Percentiles rank a stretch among this genome's conserved stretches.
These are phyloP conservation scores for Scortum barcoo DNA, from an alignment of 2,113 vertebrate species.

Conservation along the genomic window DNA sequence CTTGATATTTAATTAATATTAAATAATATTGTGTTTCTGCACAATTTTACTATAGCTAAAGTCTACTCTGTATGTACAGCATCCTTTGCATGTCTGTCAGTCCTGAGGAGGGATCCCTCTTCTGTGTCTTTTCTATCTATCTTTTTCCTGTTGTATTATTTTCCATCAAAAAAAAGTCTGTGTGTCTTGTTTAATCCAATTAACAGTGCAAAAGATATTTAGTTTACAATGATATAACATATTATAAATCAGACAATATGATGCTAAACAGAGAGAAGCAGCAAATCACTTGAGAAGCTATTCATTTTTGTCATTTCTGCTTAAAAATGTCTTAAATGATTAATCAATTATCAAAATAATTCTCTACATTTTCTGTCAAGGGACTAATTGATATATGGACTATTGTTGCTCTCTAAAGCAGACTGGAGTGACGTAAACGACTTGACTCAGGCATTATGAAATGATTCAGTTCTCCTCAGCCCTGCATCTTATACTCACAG, in stretches of 20 bases:
- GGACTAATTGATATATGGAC: neutral
- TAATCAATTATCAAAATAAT: neutral
- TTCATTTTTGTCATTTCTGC: neutral
- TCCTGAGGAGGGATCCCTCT: neutral
- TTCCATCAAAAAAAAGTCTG: neutral
- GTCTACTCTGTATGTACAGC: neutral
- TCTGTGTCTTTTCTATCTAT: neutral
- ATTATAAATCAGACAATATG: neutral
- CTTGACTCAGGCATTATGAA: neutral
- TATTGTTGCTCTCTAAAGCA: neutral
- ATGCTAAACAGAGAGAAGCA: neutral
- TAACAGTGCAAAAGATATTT: neutral
- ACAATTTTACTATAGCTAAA: too few species aligned
- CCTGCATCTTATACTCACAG: constrained; percentile 87
- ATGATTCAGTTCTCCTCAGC: neutral
- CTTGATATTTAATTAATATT: neutral
- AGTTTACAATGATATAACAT: neutral
- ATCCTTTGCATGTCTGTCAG: neutral
- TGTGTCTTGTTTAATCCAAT: neutral
- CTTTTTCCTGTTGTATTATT: neutral
- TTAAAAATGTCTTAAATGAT: neutral
- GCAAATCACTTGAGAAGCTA: neutral
- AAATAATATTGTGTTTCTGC: too few species aligned
- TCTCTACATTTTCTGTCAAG: neutral
- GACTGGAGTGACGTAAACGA: neutral